Conservation (phyloP, 2,888 invertebrate species). For the Oscheius sp. region DNA sequence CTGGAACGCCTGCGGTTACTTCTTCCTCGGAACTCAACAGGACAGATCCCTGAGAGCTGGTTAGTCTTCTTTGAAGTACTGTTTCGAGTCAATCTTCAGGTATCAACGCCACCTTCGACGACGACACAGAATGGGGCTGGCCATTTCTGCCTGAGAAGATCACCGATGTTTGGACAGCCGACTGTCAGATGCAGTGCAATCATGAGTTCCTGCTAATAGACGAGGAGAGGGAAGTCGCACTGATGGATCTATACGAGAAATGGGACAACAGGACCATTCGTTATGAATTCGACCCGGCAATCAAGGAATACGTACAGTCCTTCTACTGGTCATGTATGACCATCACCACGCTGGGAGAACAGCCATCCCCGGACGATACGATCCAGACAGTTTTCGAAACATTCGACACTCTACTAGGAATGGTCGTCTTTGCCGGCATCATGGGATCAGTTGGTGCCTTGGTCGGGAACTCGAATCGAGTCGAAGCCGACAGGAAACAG, state of each 20-base stretch:
- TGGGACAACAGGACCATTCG: constrained; percentile 42
- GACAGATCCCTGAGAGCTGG: neutral
- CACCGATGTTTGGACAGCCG: constrained; percentile 35
- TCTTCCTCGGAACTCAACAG: constrained; percentile 41
- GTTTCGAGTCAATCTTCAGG: constrained; percentile 10
- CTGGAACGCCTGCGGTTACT: constrained; percentile 65
- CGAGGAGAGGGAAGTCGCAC: constrained; percentile 51
- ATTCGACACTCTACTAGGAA: constrained; percentile 56
- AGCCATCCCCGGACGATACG: constrained; percentile 58
- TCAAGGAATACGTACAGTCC: constrained; percentile 60
- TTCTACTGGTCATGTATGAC: constrained; percentile 68
- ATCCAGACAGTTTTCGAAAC: constrained; percentile 56
- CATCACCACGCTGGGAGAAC: constrained; percentile 66
- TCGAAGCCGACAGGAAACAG: constrained; percentile 47
- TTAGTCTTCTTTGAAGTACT: neutral
- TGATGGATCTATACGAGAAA: constrained; percentile 47
- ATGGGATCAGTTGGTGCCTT: constrained; percentile 61
- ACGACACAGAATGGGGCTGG: constrained; percentile 51
- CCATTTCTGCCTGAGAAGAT: constrained; percentile 54
- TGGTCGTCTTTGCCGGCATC: constrained; percentile 62
- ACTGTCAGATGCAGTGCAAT: neutral
- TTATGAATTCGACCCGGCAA: constrained; percentile 46
- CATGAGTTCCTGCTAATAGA: constrained; percentile 40
- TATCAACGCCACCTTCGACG: constrained; percentile 54
- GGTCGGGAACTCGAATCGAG: constrained; percentile 49